Evolutionary conservation across 2,888 invertebrate species (phyloP).

Genomic region (Acleris holmiana): DNA sequence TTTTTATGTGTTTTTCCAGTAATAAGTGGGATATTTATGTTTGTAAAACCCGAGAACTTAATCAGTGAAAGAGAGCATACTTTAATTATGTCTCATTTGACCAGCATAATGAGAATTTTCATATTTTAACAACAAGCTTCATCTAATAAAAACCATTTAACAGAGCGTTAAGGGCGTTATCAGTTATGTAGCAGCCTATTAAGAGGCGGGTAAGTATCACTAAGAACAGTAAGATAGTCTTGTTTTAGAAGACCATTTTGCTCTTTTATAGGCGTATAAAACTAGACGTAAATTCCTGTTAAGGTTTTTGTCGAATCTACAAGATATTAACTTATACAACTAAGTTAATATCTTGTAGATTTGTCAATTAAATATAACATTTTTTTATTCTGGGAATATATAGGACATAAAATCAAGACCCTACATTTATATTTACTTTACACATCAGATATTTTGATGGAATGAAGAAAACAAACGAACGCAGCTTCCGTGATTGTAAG

Average conservation of each 20-base stretch:
- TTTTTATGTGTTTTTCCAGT: not conserved
- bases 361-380: too few species aligned
- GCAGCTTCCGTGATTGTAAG: too few species aligned
- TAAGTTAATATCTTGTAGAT: too few species aligned
- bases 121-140: slow-evolving; percentile 30
- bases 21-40: not conserved
- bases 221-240: not conserved
- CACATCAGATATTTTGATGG: too few species aligned
- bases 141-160: slow-evolving; percentile 30
- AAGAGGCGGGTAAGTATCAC: slow-evolving; percentile 3
- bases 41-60: slow-evolving; percentile 5
- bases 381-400: too few species aligned
- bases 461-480: too few species aligned
- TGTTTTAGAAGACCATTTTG: not conserved
- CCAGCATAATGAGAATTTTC: slow-evolving; percentile 27
- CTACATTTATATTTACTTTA: too few species aligned
- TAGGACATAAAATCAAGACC: too few species aligned
- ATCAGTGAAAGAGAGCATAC: slow-evolving; percentile 5
- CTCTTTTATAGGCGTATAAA: too few species aligned
- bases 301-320: too few species aligned
- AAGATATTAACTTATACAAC: too few species aligned
- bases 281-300: too few species aligned
- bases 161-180: slow-evolving; percentile 12
- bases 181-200: slow-evolving; percentile 12
- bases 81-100: slow-evolving; percentile 33